These are phyloP conservation scores for Halcyon malimbica DNA, from an alignment of 2,113 vertebrate species.

Conservation along the genomic window DNA sequence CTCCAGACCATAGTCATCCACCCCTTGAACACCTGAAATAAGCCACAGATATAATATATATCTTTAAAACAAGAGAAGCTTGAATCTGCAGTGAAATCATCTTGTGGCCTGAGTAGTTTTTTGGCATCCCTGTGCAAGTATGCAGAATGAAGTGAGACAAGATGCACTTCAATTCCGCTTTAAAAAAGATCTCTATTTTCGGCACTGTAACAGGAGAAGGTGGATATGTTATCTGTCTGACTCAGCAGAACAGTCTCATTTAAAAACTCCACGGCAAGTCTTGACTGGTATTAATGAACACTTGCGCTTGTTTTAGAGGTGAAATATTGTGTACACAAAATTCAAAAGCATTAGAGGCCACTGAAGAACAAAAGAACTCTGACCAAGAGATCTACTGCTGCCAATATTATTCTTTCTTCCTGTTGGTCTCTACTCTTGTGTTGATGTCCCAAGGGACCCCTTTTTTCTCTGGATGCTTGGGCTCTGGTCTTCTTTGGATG, in stretches of 20 bases:
- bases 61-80: conserved; percentile 21
- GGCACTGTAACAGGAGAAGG: conserved; percentile 8
- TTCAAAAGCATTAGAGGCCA: not conserved
- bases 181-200: conserved; percentile 28
- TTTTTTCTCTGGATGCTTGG: not conserved
- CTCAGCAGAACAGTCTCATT: conserved; percentile 52
- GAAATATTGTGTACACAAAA: not conserved
- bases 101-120: not conserved
- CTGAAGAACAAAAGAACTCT: not conserved
- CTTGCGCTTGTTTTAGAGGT: not conserved
- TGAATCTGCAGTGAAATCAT: not conserved
- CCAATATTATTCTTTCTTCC: not conserved
- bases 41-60: not conserved
- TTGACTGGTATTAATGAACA: conserved; percentile 10
- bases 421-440: not conserved
- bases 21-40: not conserved
- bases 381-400: not conserved
- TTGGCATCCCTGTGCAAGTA: not conserved
- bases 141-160: not conserved
- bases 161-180: not conserved
- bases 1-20: not conserved
- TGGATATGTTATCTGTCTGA: conserved; percentile 30
- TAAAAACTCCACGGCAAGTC: not conserved
- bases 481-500: not conserved
- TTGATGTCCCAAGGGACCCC: not conserved